Conservation (phyloP, 1,140 invertebrate species). For the Amyelois transitella region DNA sequence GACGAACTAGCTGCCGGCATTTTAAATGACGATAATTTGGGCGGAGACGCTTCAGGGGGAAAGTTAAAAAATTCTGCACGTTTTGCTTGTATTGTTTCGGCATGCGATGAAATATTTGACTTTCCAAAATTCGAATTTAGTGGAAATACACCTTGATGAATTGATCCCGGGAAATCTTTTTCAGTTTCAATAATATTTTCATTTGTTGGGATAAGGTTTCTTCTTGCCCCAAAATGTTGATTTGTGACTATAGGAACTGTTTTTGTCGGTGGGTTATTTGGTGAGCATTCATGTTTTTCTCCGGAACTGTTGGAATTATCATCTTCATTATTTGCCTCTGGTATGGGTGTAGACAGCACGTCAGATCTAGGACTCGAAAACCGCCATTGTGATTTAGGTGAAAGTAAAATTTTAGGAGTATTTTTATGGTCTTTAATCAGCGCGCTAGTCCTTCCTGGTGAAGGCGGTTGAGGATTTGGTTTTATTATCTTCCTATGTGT, state of each 20-base stretch:
- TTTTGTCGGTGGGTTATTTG: constrained; percentile 43
- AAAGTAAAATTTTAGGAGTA: constrained; percentile 79
- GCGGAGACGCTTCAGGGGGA: constrained; percentile 44
- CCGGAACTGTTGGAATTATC: constrained; percentile 75
- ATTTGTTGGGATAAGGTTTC: constrained; percentile 58
- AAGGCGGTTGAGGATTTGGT: constrained; percentile 73
- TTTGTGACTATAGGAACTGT: constrained; percentile 67
- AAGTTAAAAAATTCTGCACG: constrained; percentile 74
- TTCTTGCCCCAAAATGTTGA: constrained; percentile 63
- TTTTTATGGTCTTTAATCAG: constrained; percentile 74
- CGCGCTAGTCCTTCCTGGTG: constrained; percentile 66
- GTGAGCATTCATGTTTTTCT: constrained; percentile 60
- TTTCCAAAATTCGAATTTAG: constrained; percentile 40
- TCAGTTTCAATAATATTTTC: constrained; percentile 44
- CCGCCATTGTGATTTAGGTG: constrained; percentile 81
- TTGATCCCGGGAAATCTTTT: constrained; percentile 26
- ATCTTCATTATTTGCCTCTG: constrained; percentile 86
- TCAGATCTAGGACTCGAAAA: constrained; percentile 84
- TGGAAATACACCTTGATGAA: constrained; percentile 54
- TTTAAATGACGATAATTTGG: constrained; percentile 57
- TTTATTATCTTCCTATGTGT: constrained; percentile 76
- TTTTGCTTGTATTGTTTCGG: constrained; percentile 74
- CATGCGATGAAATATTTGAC: constrained; percentile 49
- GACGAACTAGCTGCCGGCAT: constrained; percentile 22
- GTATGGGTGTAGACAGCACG: constrained; percentile 88